Percentiles rank a stretch among this genome's conserved stretches.
phyloP scores from a whole-genome alignment of 2,888 invertebrate genomes.

The Teleogryllus oceanicus region DNA sequence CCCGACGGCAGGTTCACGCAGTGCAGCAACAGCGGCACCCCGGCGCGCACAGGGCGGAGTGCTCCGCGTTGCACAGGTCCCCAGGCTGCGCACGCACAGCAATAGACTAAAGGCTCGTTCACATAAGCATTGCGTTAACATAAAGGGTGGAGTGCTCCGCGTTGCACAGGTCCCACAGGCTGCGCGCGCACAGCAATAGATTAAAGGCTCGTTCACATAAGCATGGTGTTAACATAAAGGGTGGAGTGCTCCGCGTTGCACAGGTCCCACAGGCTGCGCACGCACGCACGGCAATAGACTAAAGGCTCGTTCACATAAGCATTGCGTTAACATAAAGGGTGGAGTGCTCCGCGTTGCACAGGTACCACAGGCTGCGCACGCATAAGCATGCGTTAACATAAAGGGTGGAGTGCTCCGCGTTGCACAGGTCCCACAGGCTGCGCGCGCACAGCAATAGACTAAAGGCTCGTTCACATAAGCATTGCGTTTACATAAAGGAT shows the following conservation, averaged over 20 bases:
- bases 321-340: no score
- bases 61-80: conserved; percentile 86
- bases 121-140: no score
- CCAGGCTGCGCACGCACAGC: conserved; percentile 61
- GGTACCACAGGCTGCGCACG: conserved; percentile 77
- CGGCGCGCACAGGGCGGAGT: conserved; percentile 90
- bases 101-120: not conserved
- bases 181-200: conserved; percentile 46
- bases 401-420: conserved; percentile 92
- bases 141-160: conserved; percentile 86
- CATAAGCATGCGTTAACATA: no score
- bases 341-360: conserved; percentile 87
- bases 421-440: conserved; percentile 89
- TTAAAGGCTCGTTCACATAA: not conserved
- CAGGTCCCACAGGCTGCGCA: conserved; percentile 81
- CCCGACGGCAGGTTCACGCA: conserved; percentile 92
- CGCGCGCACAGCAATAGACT: conserved; percentile 35
- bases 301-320: no score
- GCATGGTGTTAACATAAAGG: no score
- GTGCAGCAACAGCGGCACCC: conserved; percentile 89
- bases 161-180: conserved; percentile 89
- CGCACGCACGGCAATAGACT: not conserved
- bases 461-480: no score
- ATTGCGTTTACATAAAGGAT: conserved; percentile 58
- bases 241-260: conserved; percentile 91